Base-by-base conservation (phyloP, 1,140 invertebrate genomes). In the Lasioglossum albipes region DNA sequence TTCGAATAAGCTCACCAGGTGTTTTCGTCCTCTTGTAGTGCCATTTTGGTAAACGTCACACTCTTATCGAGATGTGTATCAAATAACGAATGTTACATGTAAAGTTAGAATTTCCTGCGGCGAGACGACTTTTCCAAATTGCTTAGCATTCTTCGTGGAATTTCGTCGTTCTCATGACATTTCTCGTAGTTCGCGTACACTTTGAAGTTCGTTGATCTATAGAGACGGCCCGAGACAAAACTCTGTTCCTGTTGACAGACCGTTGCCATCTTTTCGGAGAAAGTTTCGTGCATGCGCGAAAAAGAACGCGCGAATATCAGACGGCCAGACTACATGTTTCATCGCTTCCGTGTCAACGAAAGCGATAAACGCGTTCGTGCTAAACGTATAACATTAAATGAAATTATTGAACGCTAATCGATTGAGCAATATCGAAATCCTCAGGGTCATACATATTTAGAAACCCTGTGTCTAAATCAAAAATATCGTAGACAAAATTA, bases 11-110 rank as follows among this genome's bases (percentile, higher is more conserved):
- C 91, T 93, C 91, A 95, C 95, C 95, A 95, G 87, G 95, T 95
- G 85, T 93, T 95, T 89, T 95, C 94, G 71, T 95, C 94, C 81
- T 94, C 94, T 76, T 95, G 94, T 83, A 92, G 88, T 91, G 94
- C 93, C 95, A 95, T 95, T 91, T 91, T 89, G 80, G 62, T 70
- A 77, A 85, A 85, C 80, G 82, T 85, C 76, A 83, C 78, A 74
- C 61, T 59, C 13, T 16, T 80, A 75, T 70, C 10, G 27, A 62
- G 16, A 42, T 61, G 31, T 31, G 36, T 22, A 22, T 62, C 36
- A 86, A 45, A 66, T 59, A 27, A 66, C 22, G 22, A 52, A 65
- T 41, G 66, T 52, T 10, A 54, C 18, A 78, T 62, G 59, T 76
- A 36, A 27, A 71, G 41, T 86, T 80, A 82, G 27, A 86, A 31